A percentile compares a stretch with the other conserved stretches of the same genome.
Evolutionary conservation across 1,140 invertebrate genomes (phyloP).

Genomic region (Thaumatotibia leucotreta): DNA sequence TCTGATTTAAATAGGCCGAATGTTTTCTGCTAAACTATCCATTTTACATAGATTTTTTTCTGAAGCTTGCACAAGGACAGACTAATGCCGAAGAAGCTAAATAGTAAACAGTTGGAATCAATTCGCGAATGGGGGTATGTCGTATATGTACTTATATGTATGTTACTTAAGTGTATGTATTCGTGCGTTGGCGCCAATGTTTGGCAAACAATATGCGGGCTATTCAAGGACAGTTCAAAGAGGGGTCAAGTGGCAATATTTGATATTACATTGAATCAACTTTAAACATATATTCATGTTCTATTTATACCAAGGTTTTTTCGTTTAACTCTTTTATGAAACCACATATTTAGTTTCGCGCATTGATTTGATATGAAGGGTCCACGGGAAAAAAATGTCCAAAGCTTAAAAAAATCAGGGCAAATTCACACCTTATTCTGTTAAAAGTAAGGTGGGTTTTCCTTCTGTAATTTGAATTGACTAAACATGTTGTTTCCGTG

Average conservation of each 20-base stretch:
- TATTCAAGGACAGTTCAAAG: not conserved
- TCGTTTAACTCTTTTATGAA: no score
- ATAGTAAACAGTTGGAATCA: constrained; percentile 90
- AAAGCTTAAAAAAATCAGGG: no score
- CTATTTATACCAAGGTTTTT: no score
- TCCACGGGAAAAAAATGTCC: no score
- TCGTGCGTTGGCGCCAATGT: constrained; percentile 32
- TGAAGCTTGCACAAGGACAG: constrained; percentile 94
- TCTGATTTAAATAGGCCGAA: constrained; percentile 12
- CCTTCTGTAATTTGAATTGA: no score
- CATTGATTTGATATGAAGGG: no score
- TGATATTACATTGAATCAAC: no score
- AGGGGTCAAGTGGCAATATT: not conserved
- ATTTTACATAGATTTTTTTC: constrained; percentile 72
- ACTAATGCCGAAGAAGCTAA: constrained; percentile 91
- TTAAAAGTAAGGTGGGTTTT: no score
- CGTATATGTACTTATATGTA: constrained; percentile 47
- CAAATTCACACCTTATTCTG: no score
- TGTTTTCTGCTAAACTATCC: constrained; percentile 19
- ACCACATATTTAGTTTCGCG: no score
- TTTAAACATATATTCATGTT: no score
- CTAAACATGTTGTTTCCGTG: no score
- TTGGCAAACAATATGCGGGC: not conserved
- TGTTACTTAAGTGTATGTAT: constrained; percentile 37
- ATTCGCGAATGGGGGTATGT: constrained; percentile 92